Percentiles rank a stretch among this genome's conserved stretches.
Evolutionary conservation across 2,113 vertebrate species (phyloP).

Genomic region (Catharus minimus): DNA sequence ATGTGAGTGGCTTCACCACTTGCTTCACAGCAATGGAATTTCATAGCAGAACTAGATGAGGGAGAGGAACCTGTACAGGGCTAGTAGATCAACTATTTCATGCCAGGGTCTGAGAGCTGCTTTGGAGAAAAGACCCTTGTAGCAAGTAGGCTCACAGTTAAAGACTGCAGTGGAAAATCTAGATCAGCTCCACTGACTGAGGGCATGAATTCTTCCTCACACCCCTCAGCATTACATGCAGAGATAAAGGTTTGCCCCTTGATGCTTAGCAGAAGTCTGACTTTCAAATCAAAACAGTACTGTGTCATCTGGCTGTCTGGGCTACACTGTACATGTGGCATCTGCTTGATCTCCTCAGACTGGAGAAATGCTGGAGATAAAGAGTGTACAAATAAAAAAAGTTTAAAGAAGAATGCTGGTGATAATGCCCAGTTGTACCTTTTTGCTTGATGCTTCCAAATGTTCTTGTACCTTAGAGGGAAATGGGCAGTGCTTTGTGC

Average conservation of each 20-base stretch:
- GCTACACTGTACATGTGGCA: not conserved
- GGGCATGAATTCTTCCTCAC: conserved; percentile 1
- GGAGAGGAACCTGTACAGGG: not conserved
- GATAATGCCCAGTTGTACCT: conserved; percentile 13
- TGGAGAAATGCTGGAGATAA: conserved; percentile 56
- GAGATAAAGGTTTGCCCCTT: conserved; percentile 57
- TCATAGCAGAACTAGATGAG: not conserved
- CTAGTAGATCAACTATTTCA: not conserved
- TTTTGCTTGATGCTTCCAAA: conserved; percentile 20
- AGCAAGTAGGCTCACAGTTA: not conserved
- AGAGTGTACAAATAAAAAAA: conserved; percentile 41
- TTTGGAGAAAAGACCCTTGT: not conserved
- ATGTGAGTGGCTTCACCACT: not conserved
- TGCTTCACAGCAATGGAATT: not conserved
- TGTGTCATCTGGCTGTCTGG: conserved; percentile 49
- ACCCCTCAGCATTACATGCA: not conserved
- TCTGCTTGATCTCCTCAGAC: conserved; percentile 45
- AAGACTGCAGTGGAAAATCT: conserved; percentile 1
- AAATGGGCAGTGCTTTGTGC: not conserved
- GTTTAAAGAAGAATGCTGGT: conserved; percentile 49
- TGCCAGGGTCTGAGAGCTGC: not conserved
- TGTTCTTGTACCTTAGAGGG: not conserved
- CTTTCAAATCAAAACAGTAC: conserved; percentile 47
- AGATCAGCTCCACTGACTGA: not conserved
- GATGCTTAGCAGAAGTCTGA: conserved; percentile 57